Base-by-base conservation (phyloP, 2,113 vertebrate species). In the Hippocampus zosterae region DNA sequence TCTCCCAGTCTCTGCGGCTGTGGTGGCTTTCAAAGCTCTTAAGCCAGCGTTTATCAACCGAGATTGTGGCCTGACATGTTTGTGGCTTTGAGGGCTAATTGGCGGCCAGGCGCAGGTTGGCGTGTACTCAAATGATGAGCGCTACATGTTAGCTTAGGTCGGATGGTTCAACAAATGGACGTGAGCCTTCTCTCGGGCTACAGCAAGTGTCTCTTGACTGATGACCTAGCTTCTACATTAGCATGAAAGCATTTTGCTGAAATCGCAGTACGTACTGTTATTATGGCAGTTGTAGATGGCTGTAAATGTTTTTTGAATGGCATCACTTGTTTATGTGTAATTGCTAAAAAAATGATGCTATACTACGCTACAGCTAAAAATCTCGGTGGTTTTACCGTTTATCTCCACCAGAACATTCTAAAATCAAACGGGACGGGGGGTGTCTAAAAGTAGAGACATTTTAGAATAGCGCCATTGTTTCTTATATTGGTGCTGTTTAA, bases 61-160 rank as follows among this genome's bases (percentile, higher is more conserved):
- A 25, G 55, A 73, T 2, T 67, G 63, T 69, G 74, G 12, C 13
- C 55, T 46, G 72, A 65, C 68, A 9, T 53, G 67, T 76, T 78
- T 69, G 3, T 82, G 29, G 46, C 50, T 80, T 66, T 48, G 62
- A 25, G 9, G 50, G 25, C 19, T 66, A 25, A 77, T 79, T 65
- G 18, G 40, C 44, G 21, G 19, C 23, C 18, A 19, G 70, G 44
- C 42, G 16, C 41, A 7, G 62, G 46, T 65, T 40, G 61, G 65
- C 8, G 0, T 5, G 37, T 40, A 60, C 27, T 60, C 15, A 8
- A 33, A 15, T 19, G 57, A 60, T 18, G 42, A 25, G 23, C 41
- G 41, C 41, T 46, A 16, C 21, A 50, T 21, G 56, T 68, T 63
- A 25, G 33, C 60, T 41, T 21, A 10, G 10, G 40, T 64, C 8